phyloP scores from a whole-genome alignment of 2,888 invertebrate species.

The Phortica magna region DNA sequence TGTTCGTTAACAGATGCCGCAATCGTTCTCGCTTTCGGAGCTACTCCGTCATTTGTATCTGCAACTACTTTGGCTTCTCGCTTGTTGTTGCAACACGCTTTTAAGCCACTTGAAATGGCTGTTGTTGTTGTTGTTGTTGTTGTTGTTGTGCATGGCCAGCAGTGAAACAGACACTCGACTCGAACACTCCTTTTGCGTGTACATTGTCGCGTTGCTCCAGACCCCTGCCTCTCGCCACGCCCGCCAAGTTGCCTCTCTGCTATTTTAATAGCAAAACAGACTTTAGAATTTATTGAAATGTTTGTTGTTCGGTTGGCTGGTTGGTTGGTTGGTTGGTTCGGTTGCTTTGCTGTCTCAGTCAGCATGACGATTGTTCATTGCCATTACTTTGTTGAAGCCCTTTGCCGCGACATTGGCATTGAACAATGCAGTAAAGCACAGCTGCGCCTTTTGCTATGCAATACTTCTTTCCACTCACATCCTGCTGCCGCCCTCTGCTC shows the following conservation, averaged over 20 bases:
- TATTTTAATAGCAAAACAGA: background rate
- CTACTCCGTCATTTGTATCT: background rate
- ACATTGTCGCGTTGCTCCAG: constrained; percentile 40
- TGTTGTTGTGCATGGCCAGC: constrained; percentile 13
- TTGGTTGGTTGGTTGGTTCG: constrained; percentile 25
- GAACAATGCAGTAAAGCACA: constrained; percentile 25
- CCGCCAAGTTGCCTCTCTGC: constrained; percentile 1
- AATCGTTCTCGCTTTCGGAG: constrained; percentile 8
- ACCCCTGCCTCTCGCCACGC: background rate
- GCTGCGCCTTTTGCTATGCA: constrained; percentile 35
- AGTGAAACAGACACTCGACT: constrained; percentile 36
- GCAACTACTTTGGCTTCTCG: background rate
- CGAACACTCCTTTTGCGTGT: constrained; percentile 70
- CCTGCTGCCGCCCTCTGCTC: background rate
- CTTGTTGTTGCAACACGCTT: constrained; percentile 53
- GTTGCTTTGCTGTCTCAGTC: background rate
- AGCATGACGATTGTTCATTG: constrained; percentile 29
- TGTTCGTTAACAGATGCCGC: constrained; percentile 42
- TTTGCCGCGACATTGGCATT: constrained; percentile 33
- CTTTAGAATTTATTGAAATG: constrained; percentile 69
- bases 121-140: constrained; percentile 11
- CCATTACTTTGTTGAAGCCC: constrained; percentile 8
- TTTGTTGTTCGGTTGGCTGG: constrained; percentile 44
- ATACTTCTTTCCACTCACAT: constrained; percentile 27
- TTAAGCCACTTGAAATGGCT: constrained; percentile 54